Evolutionary conservation across 2,113 vertebrate genomes (phyloP).

Genomic region (Chrysemys picta): DNA sequence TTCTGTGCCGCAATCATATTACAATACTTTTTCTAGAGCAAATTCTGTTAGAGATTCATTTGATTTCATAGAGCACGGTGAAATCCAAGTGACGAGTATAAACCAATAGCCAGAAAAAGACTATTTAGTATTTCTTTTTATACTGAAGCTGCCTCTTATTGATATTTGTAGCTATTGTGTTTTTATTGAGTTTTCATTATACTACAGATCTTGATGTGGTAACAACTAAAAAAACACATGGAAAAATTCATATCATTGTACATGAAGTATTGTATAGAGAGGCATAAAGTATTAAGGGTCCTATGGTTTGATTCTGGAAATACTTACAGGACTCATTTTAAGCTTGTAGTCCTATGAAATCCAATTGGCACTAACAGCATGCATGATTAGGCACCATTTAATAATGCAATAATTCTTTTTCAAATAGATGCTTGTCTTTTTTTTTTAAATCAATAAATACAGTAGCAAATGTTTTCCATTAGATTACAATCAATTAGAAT

Average conservation of each 20-base stretch:
- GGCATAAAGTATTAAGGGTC: not conserved
- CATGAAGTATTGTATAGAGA: conserved; percentile 13
- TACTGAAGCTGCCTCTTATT: conserved; percentile 11
- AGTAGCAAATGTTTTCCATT: not conserved
- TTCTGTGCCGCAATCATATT: not conserved
- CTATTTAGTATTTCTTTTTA: not conserved
- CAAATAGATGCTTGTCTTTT: conserved; percentile 4
- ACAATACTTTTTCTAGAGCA: not conserved
- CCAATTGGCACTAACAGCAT: conserved; percentile 3
- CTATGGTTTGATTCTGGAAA: not conserved
- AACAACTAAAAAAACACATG: not conserved
- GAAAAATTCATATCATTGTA: conserved; percentile 14
- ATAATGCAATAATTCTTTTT: conserved; percentile 46
- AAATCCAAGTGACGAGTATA: not conserved
- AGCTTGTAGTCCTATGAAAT: conserved; percentile 24
- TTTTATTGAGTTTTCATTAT: conserved; percentile 10
- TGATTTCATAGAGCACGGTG: not conserved
- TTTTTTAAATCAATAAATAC: not conserved
- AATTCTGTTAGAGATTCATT: not conserved
- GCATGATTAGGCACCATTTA: conserved; percentile 27
- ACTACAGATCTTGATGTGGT: not conserved
- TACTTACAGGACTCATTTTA: not conserved
- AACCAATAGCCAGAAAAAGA: not conserved
- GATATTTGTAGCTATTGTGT: not conserved
- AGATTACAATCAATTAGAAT: conserved; percentile 58